Evolutionary conservation across 2,888 invertebrate genomes (phyloP).

Genomic region (Volucella inflata): DNA sequence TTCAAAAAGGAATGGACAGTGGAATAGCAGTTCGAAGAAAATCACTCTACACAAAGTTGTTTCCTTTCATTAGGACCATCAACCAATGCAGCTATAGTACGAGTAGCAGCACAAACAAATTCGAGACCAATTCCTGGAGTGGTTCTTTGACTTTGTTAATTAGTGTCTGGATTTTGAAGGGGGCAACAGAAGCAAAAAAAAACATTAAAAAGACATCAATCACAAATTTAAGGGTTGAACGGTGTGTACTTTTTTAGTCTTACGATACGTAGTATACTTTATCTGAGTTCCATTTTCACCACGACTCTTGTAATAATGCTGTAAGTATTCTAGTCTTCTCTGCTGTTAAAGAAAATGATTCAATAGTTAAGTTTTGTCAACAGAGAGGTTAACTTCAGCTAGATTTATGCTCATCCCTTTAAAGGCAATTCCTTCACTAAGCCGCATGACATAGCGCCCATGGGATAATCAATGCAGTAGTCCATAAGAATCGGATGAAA

Average conservation of each 20-base stretch:
- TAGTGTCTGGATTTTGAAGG: constrained; percentile 32
- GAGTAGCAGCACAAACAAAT: constrained; percentile 28
- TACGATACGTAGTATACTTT: neutral
- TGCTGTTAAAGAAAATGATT: too few relatives aligned
- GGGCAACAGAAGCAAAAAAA: neutral
- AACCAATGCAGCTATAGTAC: constrained; percentile 21
- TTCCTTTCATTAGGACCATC: constrained; percentile 27
- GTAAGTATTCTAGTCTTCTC: too few relatives aligned
- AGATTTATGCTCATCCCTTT: too few relatives aligned
- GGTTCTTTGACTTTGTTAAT: constrained; percentile 46
- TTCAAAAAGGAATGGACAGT: constrained; percentile 12
- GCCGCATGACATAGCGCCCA: too few relatives aligned
- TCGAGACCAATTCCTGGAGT: constrained; percentile 16
- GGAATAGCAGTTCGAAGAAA: neutral
- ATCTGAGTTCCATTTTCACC: neutral
- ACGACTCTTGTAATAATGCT: neutral
- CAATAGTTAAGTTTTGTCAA: too few relatives aligned
- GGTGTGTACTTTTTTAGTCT: neutral
- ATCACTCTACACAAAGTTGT: constrained; percentile 20
- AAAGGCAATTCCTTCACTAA: too few relatives aligned
- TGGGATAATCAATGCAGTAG: too few relatives aligned
- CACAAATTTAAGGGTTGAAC: neutral
- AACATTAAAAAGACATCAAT: constrained; percentile 51
- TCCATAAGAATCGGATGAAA: too few relatives aligned
- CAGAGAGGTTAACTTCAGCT: too few relatives aligned